Base-by-base conservation (phyloP, 2,888 invertebrate species). In the Blera fallax region DNA sequence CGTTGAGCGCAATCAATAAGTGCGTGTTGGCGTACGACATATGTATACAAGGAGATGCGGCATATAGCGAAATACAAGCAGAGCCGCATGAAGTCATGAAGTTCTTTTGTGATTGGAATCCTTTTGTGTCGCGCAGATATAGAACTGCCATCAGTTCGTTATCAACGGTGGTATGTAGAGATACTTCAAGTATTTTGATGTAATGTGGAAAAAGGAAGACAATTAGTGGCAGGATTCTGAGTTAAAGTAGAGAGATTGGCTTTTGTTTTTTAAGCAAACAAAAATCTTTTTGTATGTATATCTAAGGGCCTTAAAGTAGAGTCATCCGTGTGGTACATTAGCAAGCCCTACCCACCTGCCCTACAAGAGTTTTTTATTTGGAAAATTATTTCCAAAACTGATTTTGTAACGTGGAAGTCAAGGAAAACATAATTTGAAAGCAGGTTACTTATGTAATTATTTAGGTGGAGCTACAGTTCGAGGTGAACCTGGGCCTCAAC, bases 1-100 rank as follows among this genome's bases (percentile, higher is more conserved):
- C 40, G 27, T 79, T 50, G 67, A 60, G 14, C 16, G 60, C 62
- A 83, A 73, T 83, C 60, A 67, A 83, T 83, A 67, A 73, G 52
- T 79, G 79, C 83, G 78, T 78, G 32, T 32, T 27, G n/a, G n/a
- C n/a, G n/a, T n/a, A n/a, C n/a, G n/a, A n/a, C 6, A 10, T 29
- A 29, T 3, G n/a, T 21, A 78, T 16, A 43, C 27, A 7, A 52
- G 34, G 40, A 43, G 24, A 70, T 58, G 48, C 37, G 58, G 16
- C 2, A 3, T 3, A 37, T 11, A 1, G n/a, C 10, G 37, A 3
- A 37, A 37, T 11, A 34, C 34, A 76, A 56, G 3, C 14, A 29
- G 14, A 32, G 48, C 0, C 32, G 18, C n/a, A 56, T 18, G 32
- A 32, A 56, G 32, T 32, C 54, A 32, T 34, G 45, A 18, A 45